Evolutionary conservation across 2,113 vertebrate genomes (phyloP), one percentile per base, ranked within the genome.

Genomic region (Amphiprion ocellaris): DNA sequence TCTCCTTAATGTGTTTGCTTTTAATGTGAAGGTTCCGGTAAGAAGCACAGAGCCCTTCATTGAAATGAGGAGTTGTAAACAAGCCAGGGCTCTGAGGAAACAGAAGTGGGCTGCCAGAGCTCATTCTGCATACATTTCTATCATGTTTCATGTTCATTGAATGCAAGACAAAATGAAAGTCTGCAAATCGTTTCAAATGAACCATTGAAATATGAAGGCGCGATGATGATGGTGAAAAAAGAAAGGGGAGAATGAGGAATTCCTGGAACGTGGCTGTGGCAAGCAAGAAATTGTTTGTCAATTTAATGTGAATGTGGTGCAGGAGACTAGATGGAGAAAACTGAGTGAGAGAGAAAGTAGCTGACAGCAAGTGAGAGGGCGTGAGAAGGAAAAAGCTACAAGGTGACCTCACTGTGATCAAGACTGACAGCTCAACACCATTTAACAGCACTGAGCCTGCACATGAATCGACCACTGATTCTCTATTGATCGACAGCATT

Each of bases 41-140:
- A 74, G 77, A 69, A 76, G 65, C 53, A 24, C 60, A 10, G 53
- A 53, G 78, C 46, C 47, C 64, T 54, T 55, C 39, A 15, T 24
- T 53, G 49, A 47, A 73, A 79, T 52, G 70, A 74, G 19, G 8
- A 63, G 78, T 23, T 73, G 76, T 87, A 90, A 91, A 92, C 73
- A 84, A 85, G 66, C 54, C 73, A 0, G 47, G 3, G 23, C 55
- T 17, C 19, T 5, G 63, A 70, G 63, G 70, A 79, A 79, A 55
- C 55, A 49, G 47, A 70, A 76, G 56, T 39, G 1, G 50, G 49
- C 53, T 52, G 75, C 77, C 55, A 21, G 50, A 74, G 44, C 66
- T 67, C 71, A 50, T 71, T 80, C 70, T 30, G 56, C 82, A 82
- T 81, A 72, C 67, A 87, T 82, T 77, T 80, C 56, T 26, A 14